Percentiles rank a stretch among this genome's conserved stretches.
Evolutionary conservation across 2,888 invertebrate species (phyloP).

Genomic region (Cylloceria caligata): DNA sequence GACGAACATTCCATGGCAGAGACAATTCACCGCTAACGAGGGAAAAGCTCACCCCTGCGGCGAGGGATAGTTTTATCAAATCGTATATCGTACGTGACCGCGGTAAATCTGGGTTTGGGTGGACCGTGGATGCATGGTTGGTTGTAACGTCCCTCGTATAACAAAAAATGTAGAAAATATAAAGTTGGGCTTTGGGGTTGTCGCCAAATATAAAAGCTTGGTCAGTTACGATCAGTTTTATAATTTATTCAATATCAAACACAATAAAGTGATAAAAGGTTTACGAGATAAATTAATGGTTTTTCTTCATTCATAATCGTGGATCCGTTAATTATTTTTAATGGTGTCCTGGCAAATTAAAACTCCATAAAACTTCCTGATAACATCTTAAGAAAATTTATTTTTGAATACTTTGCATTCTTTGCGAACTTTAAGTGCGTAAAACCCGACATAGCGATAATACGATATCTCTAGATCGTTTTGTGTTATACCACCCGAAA

Average conservation of each 20-base stretch:
- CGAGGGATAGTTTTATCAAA: slow-evolving; percentile 54
- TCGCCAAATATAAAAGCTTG: slow-evolving; percentile 2
- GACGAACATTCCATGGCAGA: slow-evolving; percentile 50
- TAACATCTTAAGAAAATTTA: too few relatives aligned
- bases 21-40: slow-evolving; percentile 67
- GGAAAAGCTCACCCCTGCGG: slow-evolving; percentile 39
- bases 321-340: too few relatives aligned
- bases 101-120: slow-evolving; percentile 1
- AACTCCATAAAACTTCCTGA: neutral
- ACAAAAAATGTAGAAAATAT: neutral
- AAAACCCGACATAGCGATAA: too few relatives aligned
- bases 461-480: too few relatives aligned
- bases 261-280: neutral
- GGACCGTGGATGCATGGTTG: neutral
- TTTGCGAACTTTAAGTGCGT: too few relatives aligned
- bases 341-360: neutral
- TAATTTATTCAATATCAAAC: neutral
- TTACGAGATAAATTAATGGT: neutral
- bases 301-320: too few relatives aligned
- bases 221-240: neutral
- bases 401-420: too few relatives aligned
- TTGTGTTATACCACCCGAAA: too few relatives aligned
- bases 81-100: slow-evolving; percentile 33
- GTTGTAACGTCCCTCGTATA: too few relatives aligned
- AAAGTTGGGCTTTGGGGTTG: neutral